Conservation (phyloP, 2,888 invertebrate genomes). For the Cephus nigrinus region DNA sequence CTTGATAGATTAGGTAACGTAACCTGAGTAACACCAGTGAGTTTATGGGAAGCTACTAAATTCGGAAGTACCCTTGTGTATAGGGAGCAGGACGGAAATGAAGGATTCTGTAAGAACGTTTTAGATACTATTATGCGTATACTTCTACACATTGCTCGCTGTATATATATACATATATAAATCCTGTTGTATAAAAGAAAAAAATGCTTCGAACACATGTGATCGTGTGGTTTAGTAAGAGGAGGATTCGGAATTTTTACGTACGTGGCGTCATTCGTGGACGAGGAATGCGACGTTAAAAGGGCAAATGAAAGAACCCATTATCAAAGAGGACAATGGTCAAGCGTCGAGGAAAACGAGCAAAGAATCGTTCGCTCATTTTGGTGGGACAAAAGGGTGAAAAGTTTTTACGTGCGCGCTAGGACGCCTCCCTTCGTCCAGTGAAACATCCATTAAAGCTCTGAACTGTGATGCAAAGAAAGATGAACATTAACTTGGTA, state of each 20-base stretch:
- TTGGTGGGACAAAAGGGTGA: background rate
- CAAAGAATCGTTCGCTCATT: background rate
- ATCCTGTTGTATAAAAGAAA: background rate
- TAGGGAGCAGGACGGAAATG: background rate
- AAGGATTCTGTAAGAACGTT: background rate
- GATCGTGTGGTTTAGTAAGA: background rate
- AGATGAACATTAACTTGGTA: conserved; percentile 18
- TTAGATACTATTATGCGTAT: background rate
- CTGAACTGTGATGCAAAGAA: background rate
- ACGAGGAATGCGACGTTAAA: conserved; percentile 34
- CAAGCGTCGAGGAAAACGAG: background rate
- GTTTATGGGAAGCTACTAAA: background rate
- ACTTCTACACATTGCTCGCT: background rate
- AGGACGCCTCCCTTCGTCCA: conserved; percentile 9
- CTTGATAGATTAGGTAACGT: background rate
- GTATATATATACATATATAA: too few species aligned
- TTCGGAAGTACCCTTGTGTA: background rate
- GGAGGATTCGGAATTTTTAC: background rate
- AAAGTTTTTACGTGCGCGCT: background rate
- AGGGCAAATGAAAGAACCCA: conserved; percentile 32
- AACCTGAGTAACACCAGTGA: background rate
- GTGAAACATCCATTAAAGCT: conserved; percentile 11
- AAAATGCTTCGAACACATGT: background rate
- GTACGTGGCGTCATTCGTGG: conserved; percentile 3
- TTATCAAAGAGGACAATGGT: conserved; percentile 8